These are phyloP conservation scores for Heliopora coerulea DNA, from an alignment of 92 coral and sea anemone species.

Conservation along the genomic window DNA sequence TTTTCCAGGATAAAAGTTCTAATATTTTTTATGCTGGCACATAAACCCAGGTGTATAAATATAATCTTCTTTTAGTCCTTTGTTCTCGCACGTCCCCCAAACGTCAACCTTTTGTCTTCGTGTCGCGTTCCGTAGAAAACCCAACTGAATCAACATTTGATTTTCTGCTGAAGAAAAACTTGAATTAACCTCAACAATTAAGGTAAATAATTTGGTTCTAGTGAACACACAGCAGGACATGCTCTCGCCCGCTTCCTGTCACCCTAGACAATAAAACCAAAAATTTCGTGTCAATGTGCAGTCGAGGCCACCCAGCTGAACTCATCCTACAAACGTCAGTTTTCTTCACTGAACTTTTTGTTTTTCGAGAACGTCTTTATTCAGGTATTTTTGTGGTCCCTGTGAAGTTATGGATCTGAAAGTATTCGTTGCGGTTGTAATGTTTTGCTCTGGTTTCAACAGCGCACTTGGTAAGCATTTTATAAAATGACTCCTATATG, in stretches of 20 bases:
- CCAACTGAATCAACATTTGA: constrained; percentile 22
- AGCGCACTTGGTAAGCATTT: constrained; percentile 13
- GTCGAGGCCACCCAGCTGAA: constrained; percentile 1
- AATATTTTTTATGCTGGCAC: background rate
- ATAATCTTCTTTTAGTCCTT: background rate
- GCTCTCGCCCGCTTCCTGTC: constrained; percentile 23
- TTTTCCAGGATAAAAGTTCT: no score
- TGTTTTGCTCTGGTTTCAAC: constrained; percentile 15
- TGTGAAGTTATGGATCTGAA: constrained; percentile 15
- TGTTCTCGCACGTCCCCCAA: background rate
- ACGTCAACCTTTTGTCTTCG: background rate
- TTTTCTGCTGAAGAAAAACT: background rate
- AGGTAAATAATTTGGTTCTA: constrained; percentile 10
- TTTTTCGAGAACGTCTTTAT: background rate
- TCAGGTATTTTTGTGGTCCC: background rate
- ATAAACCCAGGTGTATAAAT: constrained; percentile 13
- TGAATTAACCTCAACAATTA: background rate
- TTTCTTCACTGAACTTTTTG: background rate
- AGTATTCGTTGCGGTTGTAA: background rate
- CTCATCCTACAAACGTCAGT: background rate
- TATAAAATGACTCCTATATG: no score
- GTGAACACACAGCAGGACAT: constrained; percentile 32
- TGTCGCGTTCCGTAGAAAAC: background rate
- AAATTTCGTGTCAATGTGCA: background rate
- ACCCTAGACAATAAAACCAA: background rate